Base-by-base conservation (phyloP, 2,113 vertebrate species). In the Alethe diademata region DNA sequence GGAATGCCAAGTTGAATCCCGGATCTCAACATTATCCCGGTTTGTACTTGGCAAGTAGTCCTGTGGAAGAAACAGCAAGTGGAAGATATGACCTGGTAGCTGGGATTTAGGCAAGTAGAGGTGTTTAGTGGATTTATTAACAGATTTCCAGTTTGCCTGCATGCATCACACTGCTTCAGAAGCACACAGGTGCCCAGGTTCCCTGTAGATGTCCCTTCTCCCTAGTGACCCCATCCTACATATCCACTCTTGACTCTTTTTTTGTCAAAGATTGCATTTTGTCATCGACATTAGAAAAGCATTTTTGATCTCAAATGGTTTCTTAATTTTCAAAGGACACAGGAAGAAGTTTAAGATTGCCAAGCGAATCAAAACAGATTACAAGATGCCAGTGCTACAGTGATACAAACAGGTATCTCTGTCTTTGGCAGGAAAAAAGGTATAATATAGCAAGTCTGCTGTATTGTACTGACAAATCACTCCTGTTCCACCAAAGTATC, bases 81-180 rank as follows among this genome's bases (percentile, higher is more conserved):
- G 35, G 33, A 22, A 82, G 31, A 67, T 28, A 29, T 6, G 24
- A 56, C 20, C 15, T 12, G 1, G 12, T 71, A 18, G 36, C 14
- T 50, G 20, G 18, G 1, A 1, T 78, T 92, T 28, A 74, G 43
- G 33, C 19, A 78, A 86, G 16, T 1, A 25, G 18, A 72, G 12
- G 24, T 3, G 3, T 62, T 69, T 43, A 57, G 22, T 16, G 31
- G 38, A 53, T 57, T 61, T 53, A 31, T 29, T 62, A 20, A 19
- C 19, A 81, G 19, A 62, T 11, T 58, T 23, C 9, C 19, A 40
- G 11, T 17, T 53, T 54, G 28, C 35, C 38, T 48, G 43, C 14
- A 33, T 9, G 22, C 28, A 38, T 16, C 0, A 0, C 24, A 14
- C 26, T 4, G 2, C 31, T 14, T 26, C 56, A 8, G 24, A 8